Percentiles rank a stretch among this genome's conserved stretches.
phyloP scores from a whole-genome alignment of 1,140 invertebrate genomes.

The Zaprionus africanus region DNA sequence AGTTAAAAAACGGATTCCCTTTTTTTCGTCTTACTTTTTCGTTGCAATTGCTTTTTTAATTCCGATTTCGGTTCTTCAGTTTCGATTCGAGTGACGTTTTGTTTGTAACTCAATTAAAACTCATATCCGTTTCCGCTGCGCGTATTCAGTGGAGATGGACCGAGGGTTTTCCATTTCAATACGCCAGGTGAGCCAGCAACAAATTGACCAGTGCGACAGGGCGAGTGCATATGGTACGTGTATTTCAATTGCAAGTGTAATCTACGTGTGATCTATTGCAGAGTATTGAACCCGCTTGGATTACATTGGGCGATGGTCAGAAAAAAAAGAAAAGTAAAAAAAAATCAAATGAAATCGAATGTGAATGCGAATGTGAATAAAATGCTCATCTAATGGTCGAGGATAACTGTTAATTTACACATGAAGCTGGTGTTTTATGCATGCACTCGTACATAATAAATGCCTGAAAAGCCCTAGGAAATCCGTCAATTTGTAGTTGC shows the following conservation, averaged over 20 bases:
- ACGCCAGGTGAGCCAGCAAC: background rate
- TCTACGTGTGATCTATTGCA: slow-evolving; percentile 6
- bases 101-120: slow-evolving; percentile 10
- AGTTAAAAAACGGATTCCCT: background rate
- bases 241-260: slow-evolving; percentile 1
- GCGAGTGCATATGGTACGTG: background rate
- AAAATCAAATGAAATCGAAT: slow-evolving; percentile 1
- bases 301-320: background rate
- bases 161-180: background rate
- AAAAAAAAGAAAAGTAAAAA: background rate
- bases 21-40: background rate
- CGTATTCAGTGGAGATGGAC: background rate
- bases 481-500: slow-evolving; percentile 37
- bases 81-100: background rate
- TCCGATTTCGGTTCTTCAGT: background rate
- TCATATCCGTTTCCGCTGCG: slow-evolving; percentile 4
- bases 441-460: slow-evolving; percentile 5
- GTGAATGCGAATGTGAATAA: background rate
- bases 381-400: slow-evolving; percentile 1
- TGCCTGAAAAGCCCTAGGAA: slow-evolving; percentile 25
- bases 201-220: background rate
- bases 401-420: slow-evolving; percentile 8
- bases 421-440: slow-evolving; percentile 8
- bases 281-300: slow-evolving; percentile 2
- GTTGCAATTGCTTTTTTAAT: slow-evolving; percentile 1